Conservation (phyloP, 2,113 vertebrate genomes). For the Prionailurus viverrinus region DNA sequence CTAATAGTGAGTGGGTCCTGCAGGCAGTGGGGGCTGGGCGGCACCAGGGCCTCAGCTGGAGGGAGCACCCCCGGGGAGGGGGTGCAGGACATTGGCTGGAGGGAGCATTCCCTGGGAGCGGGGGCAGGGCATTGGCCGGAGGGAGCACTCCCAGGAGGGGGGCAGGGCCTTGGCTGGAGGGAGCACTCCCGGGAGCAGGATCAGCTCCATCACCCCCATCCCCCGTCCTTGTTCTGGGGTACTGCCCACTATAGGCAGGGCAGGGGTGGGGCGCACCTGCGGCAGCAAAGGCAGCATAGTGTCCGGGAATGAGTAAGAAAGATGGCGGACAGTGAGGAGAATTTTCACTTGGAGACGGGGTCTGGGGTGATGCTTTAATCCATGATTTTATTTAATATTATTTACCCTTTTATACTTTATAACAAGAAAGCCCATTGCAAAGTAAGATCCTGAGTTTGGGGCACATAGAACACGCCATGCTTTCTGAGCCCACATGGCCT, state of each 20-base stretch:
- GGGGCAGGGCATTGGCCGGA: too few species aligned
- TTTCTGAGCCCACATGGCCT: too few species aligned
- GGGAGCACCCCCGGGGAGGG: not conserved
- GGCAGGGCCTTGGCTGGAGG: too few species aligned
- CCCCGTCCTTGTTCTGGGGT: not conserved
- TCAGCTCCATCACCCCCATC: not conserved
- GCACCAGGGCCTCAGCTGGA: not conserved
- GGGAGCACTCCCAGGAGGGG: too few species aligned
- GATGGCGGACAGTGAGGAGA: not conserved
- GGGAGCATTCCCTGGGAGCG: too few species aligned
- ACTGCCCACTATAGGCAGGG: not conserved
- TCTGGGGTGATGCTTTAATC: not conserved
- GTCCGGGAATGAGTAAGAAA: not conserved
- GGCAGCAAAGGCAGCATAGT: rapidly evolving
- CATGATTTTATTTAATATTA: not conserved
- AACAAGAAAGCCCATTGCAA: not conserved
- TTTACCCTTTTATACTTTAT: not conserved
- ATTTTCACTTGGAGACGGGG: not conserved
- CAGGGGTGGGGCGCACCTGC: not conserved
- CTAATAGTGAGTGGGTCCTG: not conserved
- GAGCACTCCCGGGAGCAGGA: not conserved
- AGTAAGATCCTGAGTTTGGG: not conserved
- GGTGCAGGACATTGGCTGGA: too few species aligned
- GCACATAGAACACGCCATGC: not conserved
- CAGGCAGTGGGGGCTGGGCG: not conserved